Evolutionary conservation across 1,140 invertebrate species (phyloP).

Genomic region (Drosophila melanogaster): DNA sequence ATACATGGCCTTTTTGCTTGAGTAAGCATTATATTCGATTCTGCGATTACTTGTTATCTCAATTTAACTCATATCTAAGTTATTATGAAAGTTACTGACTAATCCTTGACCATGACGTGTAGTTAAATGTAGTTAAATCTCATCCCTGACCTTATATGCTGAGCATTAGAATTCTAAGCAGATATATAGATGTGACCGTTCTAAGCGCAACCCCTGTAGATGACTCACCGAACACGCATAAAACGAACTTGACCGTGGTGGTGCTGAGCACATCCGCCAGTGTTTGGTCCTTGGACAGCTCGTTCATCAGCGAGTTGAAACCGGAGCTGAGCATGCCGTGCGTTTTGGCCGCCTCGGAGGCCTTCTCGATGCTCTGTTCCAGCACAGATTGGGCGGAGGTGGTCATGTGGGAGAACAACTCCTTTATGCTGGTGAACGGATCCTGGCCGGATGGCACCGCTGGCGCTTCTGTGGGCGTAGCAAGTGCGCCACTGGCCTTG

Average conservation of each 20-base stretch:
- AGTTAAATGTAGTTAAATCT: too few species aligned
- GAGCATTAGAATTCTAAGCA: too few species aligned
- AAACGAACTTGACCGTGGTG: constrained; percentile 86
- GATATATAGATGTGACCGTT: too few species aligned
- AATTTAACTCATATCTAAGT: too few species aligned
- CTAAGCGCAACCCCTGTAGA: too few species aligned
- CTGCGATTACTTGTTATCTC: not conserved
- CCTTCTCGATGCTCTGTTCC: constrained; percentile 69
- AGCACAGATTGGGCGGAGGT: constrained; percentile 31
- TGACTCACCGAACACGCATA: constrained; percentile 87
- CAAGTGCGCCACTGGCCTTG: not conserved
- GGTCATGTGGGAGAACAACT: constrained; percentile 45
- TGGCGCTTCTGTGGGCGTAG: constrained; percentile 2
- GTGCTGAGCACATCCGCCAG: constrained; percentile 86
- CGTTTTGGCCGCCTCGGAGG: constrained; percentile 43
- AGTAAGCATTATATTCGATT: not conserved
- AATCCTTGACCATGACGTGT: too few species aligned
- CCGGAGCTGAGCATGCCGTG: constrained; percentile 63
- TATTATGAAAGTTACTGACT: too few species aligned
- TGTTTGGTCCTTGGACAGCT: constrained; percentile 85
- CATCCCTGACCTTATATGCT: too few species aligned
- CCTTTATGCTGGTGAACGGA: constrained; percentile 44
- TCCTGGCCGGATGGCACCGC: constrained; percentile 6
- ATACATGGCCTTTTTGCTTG: not conserved
- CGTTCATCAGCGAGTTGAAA: constrained; percentile 73